Base-by-base conservation (phyloP, 2,113 vertebrate genomes). In the Solea senegalensis region DNA sequence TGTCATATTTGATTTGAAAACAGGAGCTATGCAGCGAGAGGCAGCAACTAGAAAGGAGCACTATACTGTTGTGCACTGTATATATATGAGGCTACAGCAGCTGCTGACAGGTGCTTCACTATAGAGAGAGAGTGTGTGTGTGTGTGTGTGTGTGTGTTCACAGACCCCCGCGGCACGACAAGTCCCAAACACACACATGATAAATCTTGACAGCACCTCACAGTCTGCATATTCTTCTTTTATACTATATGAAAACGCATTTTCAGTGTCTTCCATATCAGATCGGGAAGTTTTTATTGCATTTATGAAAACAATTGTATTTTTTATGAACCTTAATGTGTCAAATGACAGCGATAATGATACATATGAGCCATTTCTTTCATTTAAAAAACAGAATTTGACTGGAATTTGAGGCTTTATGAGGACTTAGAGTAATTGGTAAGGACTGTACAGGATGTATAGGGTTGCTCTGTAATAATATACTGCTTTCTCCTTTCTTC, bases 151-250 rank as follows among this genome's bases (percentile, higher is more conserved):
- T 44, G 43, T 44, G 43, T 11, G 43, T 7, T 15, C 34, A 15
- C 6, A 16, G 26, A 8, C 27, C 45, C 51, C 28, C 34, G 7
- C 9, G 5, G 54, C 62, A 16, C n/a, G n/a, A n/a, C 52, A 28
- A 34, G 2, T 9, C 45, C 44, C 46, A 26, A 15, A 59, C 55
- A 28, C 26, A 48, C 52, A 56, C 54, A 41, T 26, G 41, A 64
- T 65, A 11, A 14, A 50, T 7, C 16, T 12, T 60, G 73, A 64
- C 73, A 69, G 73, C 68, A 48, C 21, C 73, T 64, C 12, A 1
- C 66, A 48, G 39, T 8, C 16, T 1, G 48, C 15, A 12, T 57
- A 16, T 26, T 1, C 13, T 58, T 46, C 21, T 34, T 34, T 34
- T 34, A 3, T 34, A 34, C 27, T 48, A 14, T 26, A 16, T 21